phyloP scores from a whole-genome alignment of 2,888 invertebrate species.

The Celastrina argiolus region DNA sequence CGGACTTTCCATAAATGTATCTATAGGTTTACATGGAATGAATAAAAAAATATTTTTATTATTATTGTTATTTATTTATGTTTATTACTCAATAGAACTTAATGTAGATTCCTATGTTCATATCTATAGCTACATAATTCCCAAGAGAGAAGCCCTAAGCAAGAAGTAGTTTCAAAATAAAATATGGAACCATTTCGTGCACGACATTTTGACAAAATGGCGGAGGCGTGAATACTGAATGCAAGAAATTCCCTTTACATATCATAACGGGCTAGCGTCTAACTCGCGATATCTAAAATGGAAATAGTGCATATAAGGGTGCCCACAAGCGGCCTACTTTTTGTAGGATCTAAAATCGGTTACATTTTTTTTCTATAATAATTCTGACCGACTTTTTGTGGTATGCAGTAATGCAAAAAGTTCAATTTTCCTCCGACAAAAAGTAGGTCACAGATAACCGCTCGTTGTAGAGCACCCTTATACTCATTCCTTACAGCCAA shows the following conservation, averaged over 20 bases:
- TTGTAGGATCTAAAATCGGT: too few species aligned
- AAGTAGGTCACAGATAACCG: too few species aligned
- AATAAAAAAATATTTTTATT: not conserved
- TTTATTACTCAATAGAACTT: not conserved
- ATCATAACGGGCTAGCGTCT: conserved; percentile 32
- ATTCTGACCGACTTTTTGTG: too few species aligned
- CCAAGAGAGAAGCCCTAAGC: not conserved
- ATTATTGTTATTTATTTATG: not conserved
- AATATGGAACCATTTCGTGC: conserved; percentile 22
- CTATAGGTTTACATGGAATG: too few species aligned
- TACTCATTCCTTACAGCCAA: conserved; percentile 29
- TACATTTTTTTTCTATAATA: too few species aligned
- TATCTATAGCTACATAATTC: not conserved
- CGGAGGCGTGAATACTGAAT: conserved; percentile 25
- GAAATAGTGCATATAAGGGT: conserved; percentile 35
- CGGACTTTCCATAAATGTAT: too few species aligned
- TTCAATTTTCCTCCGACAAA: too few species aligned
- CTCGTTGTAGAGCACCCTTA: too few species aligned
- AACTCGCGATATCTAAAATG: conserved; percentile 32
- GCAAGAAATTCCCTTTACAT: conserved; percentile 31
- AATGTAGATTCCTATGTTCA: not conserved
- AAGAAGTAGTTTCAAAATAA: conserved; percentile 13
- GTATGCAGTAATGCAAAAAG: too few species aligned
- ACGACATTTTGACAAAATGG: conserved; percentile 25
- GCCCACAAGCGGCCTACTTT: too few species aligned